Percentiles rank a stretch among this genome's conserved stretches.
Evolutionary conservation across 1,140 invertebrate species (phyloP).

Genomic region (Hetaerina americana): DNA sequence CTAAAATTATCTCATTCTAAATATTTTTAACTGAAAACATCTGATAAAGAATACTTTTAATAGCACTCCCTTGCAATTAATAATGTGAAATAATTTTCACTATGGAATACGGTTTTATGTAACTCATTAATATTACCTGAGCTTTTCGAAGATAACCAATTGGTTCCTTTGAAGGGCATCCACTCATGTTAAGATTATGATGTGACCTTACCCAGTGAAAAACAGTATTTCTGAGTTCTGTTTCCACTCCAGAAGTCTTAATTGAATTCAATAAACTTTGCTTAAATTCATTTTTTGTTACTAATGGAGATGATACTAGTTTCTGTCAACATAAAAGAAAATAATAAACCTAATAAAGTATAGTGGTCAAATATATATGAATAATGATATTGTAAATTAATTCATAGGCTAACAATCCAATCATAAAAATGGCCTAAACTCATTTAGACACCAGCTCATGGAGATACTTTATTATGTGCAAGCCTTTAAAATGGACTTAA

Average conservation of each 20-base stretch:
- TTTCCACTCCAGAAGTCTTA: constrained; percentile 60
- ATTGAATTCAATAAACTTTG: constrained; percentile 55
- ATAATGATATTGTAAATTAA: too few species aligned
- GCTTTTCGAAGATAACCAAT: constrained; percentile 60
- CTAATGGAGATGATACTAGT: constrained; percentile 53
- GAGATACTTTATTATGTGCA: too few species aligned
- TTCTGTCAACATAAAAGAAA: constrained; percentile 35
- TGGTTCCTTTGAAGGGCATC: constrained; percentile 28
- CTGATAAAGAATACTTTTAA: too few species aligned
- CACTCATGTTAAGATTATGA: constrained; percentile 21
- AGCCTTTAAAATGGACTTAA: too few species aligned
- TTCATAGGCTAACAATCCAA: too few species aligned
- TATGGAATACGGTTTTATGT: neutral
- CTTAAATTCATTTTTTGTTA: constrained; percentile 62
- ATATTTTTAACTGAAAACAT: too few species aligned
- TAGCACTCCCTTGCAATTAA: neutral
- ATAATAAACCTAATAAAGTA: too few species aligned
- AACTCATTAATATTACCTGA: constrained; percentile 33
- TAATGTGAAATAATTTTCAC: neutral
- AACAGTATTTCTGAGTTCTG: constrained; percentile 64
- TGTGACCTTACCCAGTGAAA: constrained; percentile 62
- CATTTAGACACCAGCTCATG: too few species aligned
- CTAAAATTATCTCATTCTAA: too few species aligned
- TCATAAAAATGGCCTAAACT: too few species aligned
- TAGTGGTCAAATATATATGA: too few species aligned